Conservation (phyloP, 2,797 vertebrate genomes). For the Periophthalmus magnuspinnatus region DNA sequence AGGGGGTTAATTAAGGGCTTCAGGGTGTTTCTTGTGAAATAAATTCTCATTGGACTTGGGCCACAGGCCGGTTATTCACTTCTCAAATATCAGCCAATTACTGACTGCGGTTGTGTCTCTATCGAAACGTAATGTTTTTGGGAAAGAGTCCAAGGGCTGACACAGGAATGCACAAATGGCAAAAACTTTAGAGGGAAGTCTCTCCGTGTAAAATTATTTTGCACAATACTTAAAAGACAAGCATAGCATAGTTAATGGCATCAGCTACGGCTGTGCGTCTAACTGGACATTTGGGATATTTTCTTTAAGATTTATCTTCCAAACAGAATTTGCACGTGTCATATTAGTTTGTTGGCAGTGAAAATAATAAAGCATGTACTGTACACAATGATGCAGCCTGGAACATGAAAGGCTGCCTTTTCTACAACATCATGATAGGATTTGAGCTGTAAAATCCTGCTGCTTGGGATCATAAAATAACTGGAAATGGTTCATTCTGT, state of each 20-base stretch:
- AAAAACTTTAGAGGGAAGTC: background rate
- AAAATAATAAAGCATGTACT: background rate
- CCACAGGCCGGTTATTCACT: conserved; percentile 6
- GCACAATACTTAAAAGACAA: background rate
- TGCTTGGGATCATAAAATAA: background rate
- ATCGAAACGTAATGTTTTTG: background rate
- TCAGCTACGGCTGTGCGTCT: too few species aligned
- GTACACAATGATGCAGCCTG: background rate
- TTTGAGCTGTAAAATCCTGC: background rate
- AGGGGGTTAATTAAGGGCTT: conserved; percentile 57
- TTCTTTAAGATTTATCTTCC: too few species aligned
- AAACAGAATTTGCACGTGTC: too few species aligned
- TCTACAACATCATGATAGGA: background rate
- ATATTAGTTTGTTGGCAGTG: too few species aligned
- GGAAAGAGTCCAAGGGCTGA: background rate
- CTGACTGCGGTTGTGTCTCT: conserved; percentile 8
- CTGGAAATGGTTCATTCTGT: background rate
- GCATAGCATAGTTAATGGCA: too few species aligned
- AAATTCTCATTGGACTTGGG: conserved; percentile 19
- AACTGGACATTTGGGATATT: too few species aligned
- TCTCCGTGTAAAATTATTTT: background rate
- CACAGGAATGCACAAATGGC: conserved; percentile 5
- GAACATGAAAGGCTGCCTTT: background rate
- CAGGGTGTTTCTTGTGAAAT: conserved; percentile 36
- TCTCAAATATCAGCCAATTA: conserved; percentile 49